Conservation (phyloP, 1,140 invertebrate genomes). For the Pogonomyrmex barbatus region DNA sequence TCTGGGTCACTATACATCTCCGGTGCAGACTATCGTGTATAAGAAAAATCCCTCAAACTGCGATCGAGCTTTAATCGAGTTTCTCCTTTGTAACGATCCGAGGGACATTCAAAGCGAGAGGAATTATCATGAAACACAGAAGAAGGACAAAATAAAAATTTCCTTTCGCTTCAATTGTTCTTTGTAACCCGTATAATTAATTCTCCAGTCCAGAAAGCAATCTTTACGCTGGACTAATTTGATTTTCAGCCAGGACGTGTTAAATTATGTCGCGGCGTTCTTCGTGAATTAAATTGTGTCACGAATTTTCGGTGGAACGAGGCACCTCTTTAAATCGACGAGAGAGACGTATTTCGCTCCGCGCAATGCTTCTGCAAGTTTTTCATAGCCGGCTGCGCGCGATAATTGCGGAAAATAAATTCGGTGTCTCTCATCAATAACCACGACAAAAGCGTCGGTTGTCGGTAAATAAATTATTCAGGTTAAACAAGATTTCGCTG, state of each 20-base stretch:
- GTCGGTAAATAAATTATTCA: conserved; percentile 32
- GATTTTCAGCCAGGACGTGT: not conserved
- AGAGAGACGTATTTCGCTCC: not conserved
- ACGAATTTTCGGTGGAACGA: not conserved
- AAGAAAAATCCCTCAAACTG: conserved; percentile 2
- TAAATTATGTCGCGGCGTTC: not conserved
- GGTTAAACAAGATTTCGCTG: not conserved
- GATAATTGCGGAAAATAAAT: conserved; percentile 25
- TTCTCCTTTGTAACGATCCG: not conserved
- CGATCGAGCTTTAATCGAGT: not conserved
- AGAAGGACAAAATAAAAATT: conserved; percentile 27
- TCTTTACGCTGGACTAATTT: not conserved
- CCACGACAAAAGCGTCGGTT: not conserved
- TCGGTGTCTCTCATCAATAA: not conserved
- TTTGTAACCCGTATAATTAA: not conserved
- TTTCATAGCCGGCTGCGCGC: not conserved
- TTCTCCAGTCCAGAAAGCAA: not conserved
- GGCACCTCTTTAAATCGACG: not conserved
- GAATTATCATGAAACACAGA: not conserved
- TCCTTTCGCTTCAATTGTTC: not conserved
- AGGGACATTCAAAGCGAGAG: not conserved
- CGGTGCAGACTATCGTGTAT: not conserved
- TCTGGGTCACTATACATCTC: not conserved
- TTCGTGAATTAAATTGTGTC: not conserved
- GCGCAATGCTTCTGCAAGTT: not conserved